Conservation (phyloP, 2,888 invertebrate genomes). For the Drosophila multiciliata region DNA sequence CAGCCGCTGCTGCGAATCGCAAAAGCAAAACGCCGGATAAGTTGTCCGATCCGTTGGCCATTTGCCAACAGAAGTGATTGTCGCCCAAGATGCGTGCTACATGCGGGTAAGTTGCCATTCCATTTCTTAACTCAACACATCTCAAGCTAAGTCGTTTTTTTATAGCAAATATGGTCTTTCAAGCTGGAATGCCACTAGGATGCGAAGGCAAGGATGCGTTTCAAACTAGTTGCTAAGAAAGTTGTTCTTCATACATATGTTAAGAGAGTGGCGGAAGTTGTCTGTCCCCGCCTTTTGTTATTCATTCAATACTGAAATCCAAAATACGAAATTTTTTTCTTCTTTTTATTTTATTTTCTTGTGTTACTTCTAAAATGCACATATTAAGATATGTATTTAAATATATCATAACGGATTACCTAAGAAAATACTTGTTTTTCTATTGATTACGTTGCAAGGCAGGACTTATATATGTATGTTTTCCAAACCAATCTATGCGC, state of each 20-base stretch:
- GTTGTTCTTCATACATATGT: conserved; percentile 22
- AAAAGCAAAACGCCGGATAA: conserved; percentile 56
- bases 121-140: not conserved
- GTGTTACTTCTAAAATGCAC: too few relatives aligned
- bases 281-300: conserved; percentile 23
- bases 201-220: conserved; percentile 33
- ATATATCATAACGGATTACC: not conserved
- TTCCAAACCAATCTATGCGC: conserved; percentile 3
- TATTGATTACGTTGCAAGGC: not conserved
- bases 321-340: too few relatives aligned
- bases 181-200: conserved; percentile 41
- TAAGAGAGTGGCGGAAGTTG: conserved; percentile 11
- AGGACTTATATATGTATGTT: not conserved
- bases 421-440: not conserved
- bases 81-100: conserved; percentile 74
- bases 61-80: conserved; percentile 64
- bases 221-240: conserved; percentile 41
- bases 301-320: conserved; percentile 14
- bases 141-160: not conserved
- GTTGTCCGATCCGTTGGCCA: conserved; percentile 10
- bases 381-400: not conserved
- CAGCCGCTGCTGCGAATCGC: conserved; percentile 26
- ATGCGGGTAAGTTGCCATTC: conserved; percentile 51
- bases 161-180: too few relatives aligned
- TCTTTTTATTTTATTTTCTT: too few relatives aligned